phyloP scores from a whole-genome alignment of 2,888 invertebrate genomes.

The Drosophila koepferae region DNA sequence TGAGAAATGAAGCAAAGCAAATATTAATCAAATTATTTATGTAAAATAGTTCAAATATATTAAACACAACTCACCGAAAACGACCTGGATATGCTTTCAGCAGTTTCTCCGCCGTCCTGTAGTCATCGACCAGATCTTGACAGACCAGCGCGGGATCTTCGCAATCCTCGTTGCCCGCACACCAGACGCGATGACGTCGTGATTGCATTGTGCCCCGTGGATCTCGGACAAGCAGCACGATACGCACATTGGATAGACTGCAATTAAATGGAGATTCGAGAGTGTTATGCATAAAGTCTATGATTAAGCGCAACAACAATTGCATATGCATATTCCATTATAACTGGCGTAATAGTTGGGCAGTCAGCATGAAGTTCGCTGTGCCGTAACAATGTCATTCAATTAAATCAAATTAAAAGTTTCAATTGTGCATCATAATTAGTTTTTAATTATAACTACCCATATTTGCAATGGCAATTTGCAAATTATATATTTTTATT shows the following conservation, averaged over 20 bases:
- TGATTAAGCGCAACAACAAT: constrained; percentile 16
- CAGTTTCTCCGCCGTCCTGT: constrained; percentile 90
- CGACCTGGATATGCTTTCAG: constrained; percentile 89
- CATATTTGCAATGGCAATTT: constrained; percentile 16
- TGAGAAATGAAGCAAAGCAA: too few species aligned
- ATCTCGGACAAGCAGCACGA: constrained; percentile 92
- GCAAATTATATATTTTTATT: constrained; percentile 18
- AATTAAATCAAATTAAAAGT: constrained; percentile 61
- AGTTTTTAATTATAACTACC: constrained; percentile 23
- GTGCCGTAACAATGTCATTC: constrained; percentile 65
- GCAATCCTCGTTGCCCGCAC: constrained; percentile 91
- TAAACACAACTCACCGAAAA: constrained; percentile 88
- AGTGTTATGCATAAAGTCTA: constrained; percentile 1
- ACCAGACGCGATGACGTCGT: constrained; percentile 90
- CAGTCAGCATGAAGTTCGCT: constrained; percentile 67
- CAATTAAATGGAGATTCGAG: constrained; percentile 15
- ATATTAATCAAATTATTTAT: not conserved
- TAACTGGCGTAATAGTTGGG: constrained; percentile 63
- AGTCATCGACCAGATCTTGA: constrained; percentile 93
- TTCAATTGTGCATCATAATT: constrained; percentile 38
- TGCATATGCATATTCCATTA: constrained; percentile 17
- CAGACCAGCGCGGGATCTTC: constrained; percentile 91
- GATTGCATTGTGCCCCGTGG: constrained; percentile 95
- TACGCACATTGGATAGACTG: constrained; percentile 89
- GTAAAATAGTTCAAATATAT: not conserved